These are phyloP conservation scores for Stegostoma tigrinum DNA, from an alignment of 2,113 vertebrate genomes.

Conservation along the genomic window DNA sequence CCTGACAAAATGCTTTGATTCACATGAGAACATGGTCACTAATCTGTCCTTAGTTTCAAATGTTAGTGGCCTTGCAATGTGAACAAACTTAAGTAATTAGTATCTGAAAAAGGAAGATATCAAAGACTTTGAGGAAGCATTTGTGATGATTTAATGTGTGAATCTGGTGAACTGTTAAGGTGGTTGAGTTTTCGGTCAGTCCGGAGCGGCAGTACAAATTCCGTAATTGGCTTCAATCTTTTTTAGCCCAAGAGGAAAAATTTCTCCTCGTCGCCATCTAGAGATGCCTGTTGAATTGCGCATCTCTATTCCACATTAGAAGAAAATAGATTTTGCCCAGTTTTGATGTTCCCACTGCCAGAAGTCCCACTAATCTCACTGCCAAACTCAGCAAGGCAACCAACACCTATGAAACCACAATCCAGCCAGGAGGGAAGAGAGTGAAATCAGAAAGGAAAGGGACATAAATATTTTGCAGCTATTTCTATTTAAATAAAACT, in stretches of 20 bases:
- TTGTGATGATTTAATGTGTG: not conserved
- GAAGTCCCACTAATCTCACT: not conserved
- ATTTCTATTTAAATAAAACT: not conserved
- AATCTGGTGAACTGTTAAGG: not conserved
- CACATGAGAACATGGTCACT: not conserved
- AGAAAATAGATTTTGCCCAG: not conserved
- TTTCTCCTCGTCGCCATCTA: not conserved
- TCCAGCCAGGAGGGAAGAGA: not conserved
- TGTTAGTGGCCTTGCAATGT: not conserved
- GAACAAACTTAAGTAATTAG: not conserved
- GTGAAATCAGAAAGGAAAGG: not conserved
- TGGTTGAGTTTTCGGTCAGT: not conserved
- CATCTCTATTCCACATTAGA: not conserved
- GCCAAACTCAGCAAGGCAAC: not conserved
- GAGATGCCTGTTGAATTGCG: not conserved
- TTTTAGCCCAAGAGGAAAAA: not conserved
- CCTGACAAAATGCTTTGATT: not conserved
- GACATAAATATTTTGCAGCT: not conserved
- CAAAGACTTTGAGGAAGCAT: not conserved
- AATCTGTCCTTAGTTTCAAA: not conserved
- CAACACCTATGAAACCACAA: not conserved
- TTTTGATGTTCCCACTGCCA: not conserved
- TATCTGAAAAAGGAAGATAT: not conserved
- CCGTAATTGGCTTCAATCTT: not conserved
- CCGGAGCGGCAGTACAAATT: not conserved